Base-by-base conservation (phyloP, 2,888 invertebrate genomes). In the Ctenicera cuprea region DNA sequence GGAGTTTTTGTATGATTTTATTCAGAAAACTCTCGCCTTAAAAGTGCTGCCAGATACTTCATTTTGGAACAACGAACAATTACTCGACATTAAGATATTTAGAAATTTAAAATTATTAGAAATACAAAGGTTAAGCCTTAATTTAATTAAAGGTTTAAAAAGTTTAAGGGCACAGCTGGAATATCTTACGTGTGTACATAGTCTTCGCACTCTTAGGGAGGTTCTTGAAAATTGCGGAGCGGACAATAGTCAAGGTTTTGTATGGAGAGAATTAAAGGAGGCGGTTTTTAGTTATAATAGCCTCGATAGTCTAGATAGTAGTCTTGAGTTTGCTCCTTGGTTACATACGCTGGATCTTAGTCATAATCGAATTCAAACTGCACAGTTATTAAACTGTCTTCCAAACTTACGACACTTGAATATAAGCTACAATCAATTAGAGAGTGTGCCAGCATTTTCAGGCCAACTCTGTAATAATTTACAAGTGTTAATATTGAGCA, bases 311-410 rank as follows among this genome's bases (percentile, higher is more conserved):
- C 84, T 92, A 7, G 92, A 92, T 80, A 74, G 76, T 52, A 91
- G 91, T 2, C 85, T 93, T 70, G 91, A 91, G 82, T 89, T 89
- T 76, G 89, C 89, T 8, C 91, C 92, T 57, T 90, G 89, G 86
- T 82, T 93, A 37, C 90, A 90, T 79, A 89, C 89, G 22, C 85
- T 93, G 59, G 92, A 92, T 85, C 84, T 93, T 41, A 91, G 92
- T 75, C 91, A 92, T 81, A 93, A 93, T 86, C 85, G 89, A 62
- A 85, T 93, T 57, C 86, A 83, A n/a, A 88, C 87, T 74, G 89
- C 90, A 0, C 85, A 89, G 43, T 89, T 90, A 57, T 85, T 92
- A 18, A 89, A 90, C 78, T 90, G 88, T 85, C 85, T 93, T 76
- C 90, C 90, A 12, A 90, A 91, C 83, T 85, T 93, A 45, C 91